Conservation (phyloP, 2,888 invertebrate genomes). For the Cloeon dipterum region DNA sequence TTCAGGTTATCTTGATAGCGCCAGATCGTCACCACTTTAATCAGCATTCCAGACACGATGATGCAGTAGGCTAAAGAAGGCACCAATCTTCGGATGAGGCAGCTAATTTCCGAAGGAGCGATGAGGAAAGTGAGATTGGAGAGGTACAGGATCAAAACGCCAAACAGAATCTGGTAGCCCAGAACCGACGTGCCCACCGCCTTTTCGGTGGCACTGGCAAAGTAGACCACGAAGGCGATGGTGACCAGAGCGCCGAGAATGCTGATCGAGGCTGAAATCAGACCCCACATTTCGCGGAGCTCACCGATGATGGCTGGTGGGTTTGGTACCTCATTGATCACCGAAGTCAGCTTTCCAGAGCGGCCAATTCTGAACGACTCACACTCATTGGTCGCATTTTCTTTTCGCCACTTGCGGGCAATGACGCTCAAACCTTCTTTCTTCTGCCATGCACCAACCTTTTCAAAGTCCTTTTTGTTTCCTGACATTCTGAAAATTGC, state of each 20-base stretch:
- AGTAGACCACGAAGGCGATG: constrained; percentile 10
- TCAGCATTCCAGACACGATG: constrained; percentile 18
- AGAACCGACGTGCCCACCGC: constrained; percentile 13
- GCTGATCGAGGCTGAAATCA: constrained; percentile 15
- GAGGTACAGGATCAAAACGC: constrained; percentile 17
- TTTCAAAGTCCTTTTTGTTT: background rate
- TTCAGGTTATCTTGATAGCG: background rate
- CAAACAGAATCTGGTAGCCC: constrained; percentile 19
- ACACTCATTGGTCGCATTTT: too few species aligned
- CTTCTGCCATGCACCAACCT: background rate
- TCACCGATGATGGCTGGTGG: constrained; percentile 11
- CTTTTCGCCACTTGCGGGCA: background rate
- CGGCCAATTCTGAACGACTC: background rate
- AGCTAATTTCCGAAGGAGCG: constrained; percentile 15
- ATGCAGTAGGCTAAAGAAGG: constrained; percentile 20
- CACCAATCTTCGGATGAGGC: constrained; percentile 19
- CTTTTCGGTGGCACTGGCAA: constrained; percentile 4
- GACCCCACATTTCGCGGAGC: constrained; percentile 17
- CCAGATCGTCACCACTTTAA: constrained; percentile 9
- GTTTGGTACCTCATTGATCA: constrained; percentile 4
- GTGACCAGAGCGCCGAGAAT: constrained; percentile 17
- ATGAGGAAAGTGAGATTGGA: constrained; percentile 10
- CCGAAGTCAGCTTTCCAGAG: background rate
- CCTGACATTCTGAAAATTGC: background rate
- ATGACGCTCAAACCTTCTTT: background rate